These are phyloP conservation scores for Macropis europaea DNA, from an alignment of 2,888 invertebrate species.

Conservation along the genomic window DNA sequence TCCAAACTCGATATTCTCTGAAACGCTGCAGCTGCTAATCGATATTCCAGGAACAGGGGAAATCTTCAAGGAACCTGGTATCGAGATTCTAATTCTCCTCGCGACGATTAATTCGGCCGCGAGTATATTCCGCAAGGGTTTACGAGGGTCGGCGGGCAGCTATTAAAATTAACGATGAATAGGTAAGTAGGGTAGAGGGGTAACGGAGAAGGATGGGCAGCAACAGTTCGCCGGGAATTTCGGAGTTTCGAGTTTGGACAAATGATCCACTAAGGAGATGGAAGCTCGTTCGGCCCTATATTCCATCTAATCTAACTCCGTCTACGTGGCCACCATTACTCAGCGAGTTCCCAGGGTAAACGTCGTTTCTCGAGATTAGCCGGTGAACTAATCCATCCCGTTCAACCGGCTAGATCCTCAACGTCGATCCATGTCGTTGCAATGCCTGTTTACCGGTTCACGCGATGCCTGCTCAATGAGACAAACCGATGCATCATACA, in stretches of 20 bases:
- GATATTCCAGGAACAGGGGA: not conserved
- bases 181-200: conserved; percentile 10
- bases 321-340: conserved; percentile 53
- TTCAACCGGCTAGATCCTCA: conserved; percentile 4
- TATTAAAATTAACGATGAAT: conserved; percentile 61
- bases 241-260: conserved; percentile 59
- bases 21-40: not conserved
- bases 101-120: conserved; percentile 31
- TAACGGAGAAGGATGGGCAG: conserved; percentile 7
- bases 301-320: conserved; percentile 61
- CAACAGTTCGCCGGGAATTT: conserved; percentile 27
- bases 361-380: conserved; percentile 53
- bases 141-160: conserved; percentile 21
- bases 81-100: not conserved
- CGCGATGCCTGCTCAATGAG: not conserved
- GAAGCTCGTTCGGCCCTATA: conserved; percentile 51
- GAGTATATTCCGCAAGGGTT: conserved; percentile 9
- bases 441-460: conserved; percentile 8
- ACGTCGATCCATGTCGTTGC: conserved; percentile 12
- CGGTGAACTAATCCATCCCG: conserved; percentile 36
- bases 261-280: conserved; percentile 65
- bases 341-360: conserved; percentile 45
- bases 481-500: too few species aligned
- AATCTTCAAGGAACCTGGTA: not conserved
- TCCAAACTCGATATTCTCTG: not conserved